A percentile compares a stretch with the other conserved stretches of the same genome.
Conservation (phyloP, 2,888 invertebrate species). For the Microctonus aethiopoides region DNA sequence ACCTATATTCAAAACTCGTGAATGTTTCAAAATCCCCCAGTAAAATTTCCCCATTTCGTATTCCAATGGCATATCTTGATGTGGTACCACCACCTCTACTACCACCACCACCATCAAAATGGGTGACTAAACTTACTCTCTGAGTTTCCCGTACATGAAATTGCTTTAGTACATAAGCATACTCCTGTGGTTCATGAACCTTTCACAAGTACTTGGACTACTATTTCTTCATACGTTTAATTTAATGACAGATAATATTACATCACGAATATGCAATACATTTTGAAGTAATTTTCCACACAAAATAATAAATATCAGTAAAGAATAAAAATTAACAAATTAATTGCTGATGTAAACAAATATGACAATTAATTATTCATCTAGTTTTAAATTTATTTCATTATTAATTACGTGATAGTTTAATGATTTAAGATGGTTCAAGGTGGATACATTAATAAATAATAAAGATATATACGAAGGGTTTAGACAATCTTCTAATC, state of each 20-base stretch:
- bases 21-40: neutral
- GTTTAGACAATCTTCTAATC: constrained; percentile 39
- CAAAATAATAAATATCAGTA: too few relatives aligned
- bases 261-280: constrained; percentile 9
- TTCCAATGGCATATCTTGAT: neutral
- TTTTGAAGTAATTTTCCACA: constrained; percentile 3
- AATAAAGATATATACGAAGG: neutral
- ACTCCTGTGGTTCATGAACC: neutral
- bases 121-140: constrained; percentile 2
- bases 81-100: neutral
- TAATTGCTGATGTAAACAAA: too few relatives aligned
- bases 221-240: constrained; percentile 13
- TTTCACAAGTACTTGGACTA: neutral
- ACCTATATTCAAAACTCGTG: neutral
- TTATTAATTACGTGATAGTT: too few relatives aligned
- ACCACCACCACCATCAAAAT: neutral
- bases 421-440: too few relatives aligned
- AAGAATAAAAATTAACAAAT: neutral
- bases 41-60: neutral
- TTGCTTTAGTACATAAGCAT: neutral
- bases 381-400: too few relatives aligned
- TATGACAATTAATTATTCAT: too few relatives aligned
- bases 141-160: constrained; percentile 8
- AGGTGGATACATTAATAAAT: too few relatives aligned
- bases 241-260: constrained; percentile 14